These are phyloP conservation scores for Hypomecis atomaria DNA, from an alignment of 2,888 invertebrate species.

Conservation along the genomic window DNA sequence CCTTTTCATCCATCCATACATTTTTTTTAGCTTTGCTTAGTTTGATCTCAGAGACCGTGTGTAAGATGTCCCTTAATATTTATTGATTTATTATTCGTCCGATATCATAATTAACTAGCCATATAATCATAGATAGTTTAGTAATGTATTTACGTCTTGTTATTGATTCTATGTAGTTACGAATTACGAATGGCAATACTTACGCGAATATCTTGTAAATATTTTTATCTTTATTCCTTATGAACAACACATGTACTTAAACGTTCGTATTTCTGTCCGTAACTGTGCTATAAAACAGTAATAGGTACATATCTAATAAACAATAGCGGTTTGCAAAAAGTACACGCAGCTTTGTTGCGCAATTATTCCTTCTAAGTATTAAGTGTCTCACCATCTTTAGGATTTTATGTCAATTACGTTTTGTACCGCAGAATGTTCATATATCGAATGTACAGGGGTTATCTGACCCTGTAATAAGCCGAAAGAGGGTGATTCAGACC, in stretches of 20 bases:
- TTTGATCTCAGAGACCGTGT: too few species aligned
- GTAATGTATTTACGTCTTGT: background rate
- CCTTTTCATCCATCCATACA: too few species aligned
- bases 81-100: too few species aligned
- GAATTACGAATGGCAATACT: background rate
- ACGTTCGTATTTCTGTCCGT: slow-evolving; percentile 1
- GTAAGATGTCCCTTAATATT: too few species aligned
- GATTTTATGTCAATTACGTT: too few species aligned
- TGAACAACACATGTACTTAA: background rate
- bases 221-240: slow-evolving; percentile 6
- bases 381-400: too few species aligned
- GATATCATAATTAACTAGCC: too few species aligned
- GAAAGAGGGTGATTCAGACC: too few species aligned
- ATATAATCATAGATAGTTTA: background rate
- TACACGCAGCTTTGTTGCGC: slow-evolving; percentile 8
- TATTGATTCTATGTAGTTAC: background rate
- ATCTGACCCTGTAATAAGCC: too few species aligned
- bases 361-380: background rate
- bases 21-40: too few species aligned
- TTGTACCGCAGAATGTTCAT: too few species aligned
- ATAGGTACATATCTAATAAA: background rate
- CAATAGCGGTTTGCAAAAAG: background rate
- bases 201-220: background rate
- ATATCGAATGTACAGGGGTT: too few species aligned
- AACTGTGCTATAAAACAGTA: background rate